Evolutionary conservation across 2,113 vertebrate genomes (phyloP).

Genomic region (Chaenogobius annularis): DNA sequence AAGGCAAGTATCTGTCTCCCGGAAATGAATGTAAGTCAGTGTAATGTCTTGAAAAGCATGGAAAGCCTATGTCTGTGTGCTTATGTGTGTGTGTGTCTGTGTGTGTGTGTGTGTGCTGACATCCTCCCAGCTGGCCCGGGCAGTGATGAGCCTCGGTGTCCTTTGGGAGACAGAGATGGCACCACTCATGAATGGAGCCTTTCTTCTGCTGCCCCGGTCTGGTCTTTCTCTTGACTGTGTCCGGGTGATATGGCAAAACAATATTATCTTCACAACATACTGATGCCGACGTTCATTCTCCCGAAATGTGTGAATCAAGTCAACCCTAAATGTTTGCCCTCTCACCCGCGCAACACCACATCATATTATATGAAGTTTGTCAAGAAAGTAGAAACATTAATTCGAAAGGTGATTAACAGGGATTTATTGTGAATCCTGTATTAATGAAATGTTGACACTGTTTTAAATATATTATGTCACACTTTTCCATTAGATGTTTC

Average conservation of each 20-base stretch:
- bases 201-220: constrained; percentile 60
- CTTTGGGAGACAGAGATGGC: constrained; percentile 67
- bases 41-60: no score
- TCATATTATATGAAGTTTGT: no score
- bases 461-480: no score
- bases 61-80: no score
- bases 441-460: no score
- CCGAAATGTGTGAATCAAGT: not conserved
- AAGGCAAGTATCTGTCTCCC: no score
- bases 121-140: constrained; percentile 74
- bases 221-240: constrained; percentile 38
- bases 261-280: not conserved
- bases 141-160: constrained; percentile 65
- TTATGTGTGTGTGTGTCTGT: no score
- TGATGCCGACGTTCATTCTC: not conserved
- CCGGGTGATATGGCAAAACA: constrained; percentile 5
- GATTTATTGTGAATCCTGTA: no score
- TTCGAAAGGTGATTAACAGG: not conserved
- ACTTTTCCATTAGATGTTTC: no score
- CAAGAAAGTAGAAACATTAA: not conserved
- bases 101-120: constrained; percentile 48
- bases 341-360: no score
- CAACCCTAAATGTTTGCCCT: not conserved
- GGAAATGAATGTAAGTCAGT: not conserved
- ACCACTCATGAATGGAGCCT: constrained; percentile 68